Conservation (phyloP, 1,140 invertebrate species). For the Drosophila kohkoa region DNA sequence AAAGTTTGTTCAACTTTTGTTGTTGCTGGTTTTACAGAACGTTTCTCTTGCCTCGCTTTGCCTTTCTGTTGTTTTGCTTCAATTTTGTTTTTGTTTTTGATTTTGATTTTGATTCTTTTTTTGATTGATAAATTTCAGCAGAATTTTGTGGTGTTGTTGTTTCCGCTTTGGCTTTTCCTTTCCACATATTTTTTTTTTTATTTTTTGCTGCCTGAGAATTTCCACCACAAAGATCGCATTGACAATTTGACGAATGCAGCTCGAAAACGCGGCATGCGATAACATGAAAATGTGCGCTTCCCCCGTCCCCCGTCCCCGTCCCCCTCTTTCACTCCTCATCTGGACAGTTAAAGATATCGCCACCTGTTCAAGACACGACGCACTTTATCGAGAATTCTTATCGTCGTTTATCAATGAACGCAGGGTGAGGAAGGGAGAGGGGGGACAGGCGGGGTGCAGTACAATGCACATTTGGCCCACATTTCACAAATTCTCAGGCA, state of each 20-base stretch:
- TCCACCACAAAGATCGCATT: constrained; percentile 9
- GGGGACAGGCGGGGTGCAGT: neutral
- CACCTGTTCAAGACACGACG: constrained; percentile 3
- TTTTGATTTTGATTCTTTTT: constrained; percentile 17
- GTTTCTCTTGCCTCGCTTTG: neutral
- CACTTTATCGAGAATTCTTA: constrained; percentile 42
- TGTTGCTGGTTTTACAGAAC: neutral
- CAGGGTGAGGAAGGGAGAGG: neutral
- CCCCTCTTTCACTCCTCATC: neutral
- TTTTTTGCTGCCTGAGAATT: constrained; percentile 5
- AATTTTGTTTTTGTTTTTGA: constrained; percentile 1
- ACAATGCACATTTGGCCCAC: constrained; percentile 67
- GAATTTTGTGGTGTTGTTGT: constrained; percentile 33
- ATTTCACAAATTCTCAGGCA: constrained; percentile 54
- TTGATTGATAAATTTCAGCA: constrained; percentile 45
- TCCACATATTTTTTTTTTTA: neutral
- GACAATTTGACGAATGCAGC: constrained; percentile 5
- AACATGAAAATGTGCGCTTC: neutral
- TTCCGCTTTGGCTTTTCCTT: constrained; percentile 30
- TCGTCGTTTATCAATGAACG: constrained; percentile 39
- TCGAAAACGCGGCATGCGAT: neutral
- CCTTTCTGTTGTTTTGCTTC: constrained; percentile 11
- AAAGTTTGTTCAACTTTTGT: constrained; percentile 53
- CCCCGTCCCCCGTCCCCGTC: neutral
- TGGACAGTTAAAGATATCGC: neutral